Evolutionary conservation across 2,888 invertebrate genomes (phyloP).

Genomic region (Archaeoteleia sp.): DNA sequence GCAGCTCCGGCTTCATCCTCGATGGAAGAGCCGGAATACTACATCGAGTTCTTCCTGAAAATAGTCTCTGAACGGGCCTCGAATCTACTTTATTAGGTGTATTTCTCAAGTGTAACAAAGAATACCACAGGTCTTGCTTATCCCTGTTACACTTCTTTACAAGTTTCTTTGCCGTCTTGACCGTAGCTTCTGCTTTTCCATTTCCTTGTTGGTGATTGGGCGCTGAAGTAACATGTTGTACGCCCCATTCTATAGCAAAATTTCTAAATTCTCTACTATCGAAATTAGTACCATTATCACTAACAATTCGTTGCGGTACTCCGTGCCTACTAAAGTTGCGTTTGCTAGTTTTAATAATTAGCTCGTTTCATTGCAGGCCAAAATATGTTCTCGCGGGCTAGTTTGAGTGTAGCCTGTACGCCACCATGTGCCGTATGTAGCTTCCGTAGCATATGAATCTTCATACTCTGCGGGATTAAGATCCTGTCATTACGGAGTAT

Average conservation of each 20-base stretch:
- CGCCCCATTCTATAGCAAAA: constrained; percentile 14
- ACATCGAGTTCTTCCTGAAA: constrained; percentile 19
- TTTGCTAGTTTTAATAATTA: constrained; percentile 6
- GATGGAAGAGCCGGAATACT: constrained; percentile 5
- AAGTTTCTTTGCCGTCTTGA: constrained; percentile 33
- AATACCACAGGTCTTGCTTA: constrained; percentile 35
- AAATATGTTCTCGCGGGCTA: constrained; percentile 36
- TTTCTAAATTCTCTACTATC: constrained; percentile 8
- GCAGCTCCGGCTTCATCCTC: constrained; percentile 14
- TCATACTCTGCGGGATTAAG: constrained; percentile 24
- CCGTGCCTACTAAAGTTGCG: constrained; percentile 19
- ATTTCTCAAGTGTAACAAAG: constrained; percentile 47
- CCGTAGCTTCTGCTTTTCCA: constrained; percentile 34
- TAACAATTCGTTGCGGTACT: constrained; percentile 7
- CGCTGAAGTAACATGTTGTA: constrained; percentile 22
- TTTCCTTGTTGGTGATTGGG: constrained; percentile 34
- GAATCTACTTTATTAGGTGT: constrained; percentile 33
- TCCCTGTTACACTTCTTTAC: constrained; percentile 28
- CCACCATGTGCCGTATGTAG: constrained; percentile 42
- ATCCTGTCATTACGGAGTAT: constrained; percentile 24
- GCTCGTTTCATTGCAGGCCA: constrained; percentile 49
- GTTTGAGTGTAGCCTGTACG: constrained; percentile 32
- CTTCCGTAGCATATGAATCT: constrained; percentile 24
- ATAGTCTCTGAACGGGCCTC: constrained; percentile 28
- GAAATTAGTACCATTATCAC: constrained; percentile 30